Evolutionary conservation across 2,888 invertebrate genomes (phyloP), one percentile per base, ranked within the genome.

Genomic region (Plagodis dolabraria): DNA sequence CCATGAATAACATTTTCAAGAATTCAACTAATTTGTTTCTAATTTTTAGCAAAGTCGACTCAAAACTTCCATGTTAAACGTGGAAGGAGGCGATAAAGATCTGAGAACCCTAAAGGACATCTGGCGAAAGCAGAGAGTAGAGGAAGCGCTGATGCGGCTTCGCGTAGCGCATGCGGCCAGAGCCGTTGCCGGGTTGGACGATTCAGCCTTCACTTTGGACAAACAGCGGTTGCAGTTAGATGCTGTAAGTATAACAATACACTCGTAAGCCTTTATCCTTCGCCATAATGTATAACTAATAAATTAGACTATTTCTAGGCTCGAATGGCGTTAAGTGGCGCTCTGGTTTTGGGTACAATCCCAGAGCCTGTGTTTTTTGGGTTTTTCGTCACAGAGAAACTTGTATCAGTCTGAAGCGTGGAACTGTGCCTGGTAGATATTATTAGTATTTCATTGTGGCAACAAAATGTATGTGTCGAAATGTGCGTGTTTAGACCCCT

Each of bases 191-290:
- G 94, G 94, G 55, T 94, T 96, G 65, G 94, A 94, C 49, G 93
- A 94, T 72, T 90, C 94, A 69, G 94, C 95, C 10, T 96, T 94
- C 79, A 93, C 93, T 64, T 83, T 96, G 55, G 95, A 96, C 70
- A 95, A 94, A 78, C 95, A 96, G 74, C 94, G 95, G 36, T 82
- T 96, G 52, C 94, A 96, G 74, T 90, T 97, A 8, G 95, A 96
- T 72, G 94, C 95, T 69, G 96, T 96, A 75, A 90, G 88, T 82
- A 36, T 0, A n/a, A 49, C 8, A 4, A 22, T 22, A 22, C 1
- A 22, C 4, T 22, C 22, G 22, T 22, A 22, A 22, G 22, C 22
- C 4, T 22, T 22, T 22, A 1, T 2, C 22, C 4, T 22, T 22
- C 22, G 22, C 4, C 22, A 22, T 22, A 22, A 22, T 22, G 22